These are phyloP conservation scores for Cantharis nigra DNA, from an alignment of 2,888 invertebrate species.

Conservation along the genomic window DNA sequence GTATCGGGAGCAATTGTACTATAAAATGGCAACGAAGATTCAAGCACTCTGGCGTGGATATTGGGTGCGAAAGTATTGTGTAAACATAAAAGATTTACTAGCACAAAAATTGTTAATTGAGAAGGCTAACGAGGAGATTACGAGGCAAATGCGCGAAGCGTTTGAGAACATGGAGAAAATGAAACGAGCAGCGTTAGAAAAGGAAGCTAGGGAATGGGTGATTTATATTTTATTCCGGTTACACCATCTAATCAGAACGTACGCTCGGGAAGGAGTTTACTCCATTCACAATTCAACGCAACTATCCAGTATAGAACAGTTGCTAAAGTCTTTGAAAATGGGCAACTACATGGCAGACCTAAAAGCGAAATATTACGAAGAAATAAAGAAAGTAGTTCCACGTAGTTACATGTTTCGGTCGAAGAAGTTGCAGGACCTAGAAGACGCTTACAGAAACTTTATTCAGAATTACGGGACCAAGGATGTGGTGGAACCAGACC, in stretches of 20 bases:
- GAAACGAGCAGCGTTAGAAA: slow-evolving; percentile 32
- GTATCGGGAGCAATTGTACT: slow-evolving; percentile 31
- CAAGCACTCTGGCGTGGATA: slow-evolving; percentile 51
- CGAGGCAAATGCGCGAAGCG: slow-evolving; percentile 18
- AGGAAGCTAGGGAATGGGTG: slow-evolving; percentile 44
- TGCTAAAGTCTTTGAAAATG: slow-evolving; percentile 43
- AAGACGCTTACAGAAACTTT: slow-evolving; percentile 35
- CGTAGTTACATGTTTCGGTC: slow-evolving; percentile 30
- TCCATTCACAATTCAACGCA: slow-evolving; percentile 41
- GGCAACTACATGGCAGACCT: slow-evolving; percentile 45
- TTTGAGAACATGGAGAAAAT: slow-evolving; percentile 26
- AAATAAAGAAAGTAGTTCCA: slow-evolving; percentile 4
- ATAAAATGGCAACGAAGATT: slow-evolving; percentile 47
- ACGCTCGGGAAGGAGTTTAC: slow-evolving; percentile 43
- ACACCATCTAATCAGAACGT: slow-evolving; percentile 52
- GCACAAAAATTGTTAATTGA: slow-evolving; percentile 21
- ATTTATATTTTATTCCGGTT: slow-evolving; percentile 48
- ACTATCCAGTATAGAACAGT: slow-evolving; percentile 45
- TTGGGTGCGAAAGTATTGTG: slow-evolving; percentile 29
- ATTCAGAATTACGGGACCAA: slow-evolving; percentile 32
- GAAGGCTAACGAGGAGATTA: slow-evolving; percentile 34
- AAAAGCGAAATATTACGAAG: slow-evolving; percentile 35
- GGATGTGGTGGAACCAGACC: background rate
- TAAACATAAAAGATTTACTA: slow-evolving; percentile 20
- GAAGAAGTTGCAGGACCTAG: slow-evolving; percentile 18